phyloP scores from a whole-genome alignment of 2,888 invertebrate genomes.

The Parelbella ahira region DNA sequence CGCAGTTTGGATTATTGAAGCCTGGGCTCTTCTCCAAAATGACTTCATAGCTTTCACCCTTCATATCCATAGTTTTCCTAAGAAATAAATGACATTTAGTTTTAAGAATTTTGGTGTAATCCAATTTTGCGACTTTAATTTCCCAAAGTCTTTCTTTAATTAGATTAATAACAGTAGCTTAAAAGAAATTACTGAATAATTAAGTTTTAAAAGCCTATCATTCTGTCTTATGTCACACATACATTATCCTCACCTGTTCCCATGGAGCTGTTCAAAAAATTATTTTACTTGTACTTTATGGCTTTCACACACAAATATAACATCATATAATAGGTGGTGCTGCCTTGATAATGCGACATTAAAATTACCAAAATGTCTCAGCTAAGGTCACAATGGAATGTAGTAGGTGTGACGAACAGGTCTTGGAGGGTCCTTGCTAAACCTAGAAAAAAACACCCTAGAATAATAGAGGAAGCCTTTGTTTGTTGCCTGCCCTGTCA shows the following conservation, averaged over 20 bases:
- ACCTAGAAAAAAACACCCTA: conserved; percentile 81
- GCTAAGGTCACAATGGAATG: conserved; percentile 67
- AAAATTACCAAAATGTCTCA: conserved; percentile 70
- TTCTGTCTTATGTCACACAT: conserved; percentile 65
- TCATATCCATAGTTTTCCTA: conserved; percentile 90
- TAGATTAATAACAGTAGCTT: conserved; percentile 38
- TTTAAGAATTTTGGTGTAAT: conserved; percentile 35
- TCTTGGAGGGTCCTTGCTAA: conserved; percentile 62
- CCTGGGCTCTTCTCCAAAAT: conserved; percentile 90
- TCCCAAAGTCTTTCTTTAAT: conserved; percentile 46
- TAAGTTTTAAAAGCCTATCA: conserved; percentile 29
- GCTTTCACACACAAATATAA: conserved; percentile 75
- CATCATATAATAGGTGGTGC: conserved; percentile 72
- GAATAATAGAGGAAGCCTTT: conserved; percentile 59
- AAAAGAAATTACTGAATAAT: conserved; percentile 35
- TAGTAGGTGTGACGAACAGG: conserved; percentile 55
- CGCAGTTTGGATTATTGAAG: conserved; percentile 94
- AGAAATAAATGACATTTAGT: conserved; percentile 42
- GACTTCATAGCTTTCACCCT: conserved; percentile 88
- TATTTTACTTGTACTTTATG: conserved; percentile 73
- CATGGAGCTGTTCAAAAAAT: conserved; percentile 78
- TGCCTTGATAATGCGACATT: conserved; percentile 72
- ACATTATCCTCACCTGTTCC: conserved; percentile 78
- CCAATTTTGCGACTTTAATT: conserved; percentile 42
- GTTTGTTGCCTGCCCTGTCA: conserved; percentile 40